Evolutionary conservation across 92 coral and sea anemone genomes (phyloP).

Genomic region (Umimayanthus chanpuru): DNA sequence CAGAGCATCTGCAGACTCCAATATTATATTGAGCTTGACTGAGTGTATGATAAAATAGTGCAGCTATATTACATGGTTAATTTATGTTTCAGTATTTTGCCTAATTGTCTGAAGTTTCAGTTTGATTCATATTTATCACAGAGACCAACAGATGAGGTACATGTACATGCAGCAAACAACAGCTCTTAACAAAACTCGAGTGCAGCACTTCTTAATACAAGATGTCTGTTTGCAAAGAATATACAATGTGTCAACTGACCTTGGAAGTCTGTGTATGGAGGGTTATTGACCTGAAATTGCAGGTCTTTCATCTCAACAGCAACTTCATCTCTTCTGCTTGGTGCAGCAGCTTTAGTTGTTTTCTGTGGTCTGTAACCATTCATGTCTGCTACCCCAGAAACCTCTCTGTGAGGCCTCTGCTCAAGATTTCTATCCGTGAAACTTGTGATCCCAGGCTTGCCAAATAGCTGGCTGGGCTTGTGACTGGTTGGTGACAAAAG

Average conservation of each 20-base stretch:
- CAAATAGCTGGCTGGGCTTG: slow-evolving; percentile 75
- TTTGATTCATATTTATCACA: not conserved
- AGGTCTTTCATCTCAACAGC: slow-evolving; percentile 63
- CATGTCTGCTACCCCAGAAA: slow-evolving; percentile 40
- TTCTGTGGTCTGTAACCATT: slow-evolving; percentile 49
- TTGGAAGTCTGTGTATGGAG: slow-evolving; percentile 91
- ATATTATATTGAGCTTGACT: too few relatives aligned
- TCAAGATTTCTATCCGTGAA: slow-evolving; percentile 56
- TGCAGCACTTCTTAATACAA: not conserved
- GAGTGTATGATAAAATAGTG: too few relatives aligned
- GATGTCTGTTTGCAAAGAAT: not conserved
- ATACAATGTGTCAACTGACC: slow-evolving; percentile 49
- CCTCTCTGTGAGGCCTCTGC: slow-evolving; percentile 45
- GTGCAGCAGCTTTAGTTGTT: not conserved
- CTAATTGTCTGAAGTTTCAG: too few relatives aligned
- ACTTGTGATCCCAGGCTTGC: slow-evolving; percentile 69
- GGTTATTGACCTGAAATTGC: slow-evolving; percentile 61
- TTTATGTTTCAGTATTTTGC: too few relatives aligned
- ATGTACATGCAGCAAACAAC: too few relatives aligned
- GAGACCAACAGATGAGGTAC: too few relatives aligned
- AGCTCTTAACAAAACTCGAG: too few relatives aligned
- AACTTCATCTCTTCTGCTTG: slow-evolving; percentile 46
- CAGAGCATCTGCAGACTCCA: too few relatives aligned
- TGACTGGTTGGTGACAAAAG: slow-evolving; percentile 42
- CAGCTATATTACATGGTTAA: not conserved